These are phyloP conservation scores for Macaca fascicularis DNA, from an alignment of 2,113 vertebrate genomes.

Conservation along the genomic window DNA sequence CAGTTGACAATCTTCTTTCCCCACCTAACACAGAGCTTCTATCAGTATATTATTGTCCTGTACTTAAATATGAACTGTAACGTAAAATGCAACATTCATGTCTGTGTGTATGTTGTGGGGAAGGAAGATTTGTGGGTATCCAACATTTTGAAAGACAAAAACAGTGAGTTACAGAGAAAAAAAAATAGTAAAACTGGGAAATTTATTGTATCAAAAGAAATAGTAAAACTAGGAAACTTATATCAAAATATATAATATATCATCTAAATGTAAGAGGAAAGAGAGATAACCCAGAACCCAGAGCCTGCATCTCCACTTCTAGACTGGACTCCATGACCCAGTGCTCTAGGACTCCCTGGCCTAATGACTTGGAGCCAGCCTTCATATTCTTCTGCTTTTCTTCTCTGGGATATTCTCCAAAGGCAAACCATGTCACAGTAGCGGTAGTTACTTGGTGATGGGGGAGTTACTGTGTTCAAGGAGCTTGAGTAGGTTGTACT, in stretches of 20 bases:
- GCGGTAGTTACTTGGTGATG: neutral
- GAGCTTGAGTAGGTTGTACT: neutral
- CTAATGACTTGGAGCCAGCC: neutral
- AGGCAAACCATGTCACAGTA: accelerated
- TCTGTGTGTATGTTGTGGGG: too few relatives aligned
- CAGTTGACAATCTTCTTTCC: neutral
- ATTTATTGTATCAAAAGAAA: neutral
- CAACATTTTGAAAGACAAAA: neutral
- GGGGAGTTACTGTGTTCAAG: neutral
- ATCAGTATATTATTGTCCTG: neutral
- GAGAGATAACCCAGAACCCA: neutral
- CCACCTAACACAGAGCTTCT: neutral
- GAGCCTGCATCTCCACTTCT: neutral
- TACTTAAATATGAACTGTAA: neutral
- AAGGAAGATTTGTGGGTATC: neutral
- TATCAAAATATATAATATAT: too few relatives aligned
- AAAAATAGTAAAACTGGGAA: neutral
- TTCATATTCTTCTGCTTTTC: neutral
- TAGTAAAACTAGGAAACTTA: too few relatives aligned
- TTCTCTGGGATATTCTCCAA: neutral
- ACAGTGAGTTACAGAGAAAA: neutral
- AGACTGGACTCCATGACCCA: neutral
- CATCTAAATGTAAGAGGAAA: too few relatives aligned
- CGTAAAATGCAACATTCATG: neutral
- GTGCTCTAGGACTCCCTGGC: neutral